A percentile compares a stretch with the other conserved stretches of the same genome.
These are phyloP conservation scores for Apistogramma diplotaenia DNA, from an alignment of 2,113 vertebrate species.

Conservation along the genomic window DNA sequence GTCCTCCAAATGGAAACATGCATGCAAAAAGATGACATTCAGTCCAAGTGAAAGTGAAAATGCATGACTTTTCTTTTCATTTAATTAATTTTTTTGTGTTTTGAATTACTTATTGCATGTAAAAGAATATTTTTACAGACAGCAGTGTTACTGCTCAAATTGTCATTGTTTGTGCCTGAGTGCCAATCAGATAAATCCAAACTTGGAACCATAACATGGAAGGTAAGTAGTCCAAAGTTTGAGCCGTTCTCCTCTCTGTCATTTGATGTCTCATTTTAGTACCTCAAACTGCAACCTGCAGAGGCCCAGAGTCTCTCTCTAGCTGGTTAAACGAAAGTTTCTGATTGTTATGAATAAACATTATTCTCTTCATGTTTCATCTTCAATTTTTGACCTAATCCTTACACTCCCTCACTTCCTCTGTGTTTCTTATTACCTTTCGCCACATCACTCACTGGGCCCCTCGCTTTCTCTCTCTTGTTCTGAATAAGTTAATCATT, in stretches of 20 bases:
- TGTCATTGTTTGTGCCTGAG: neutral
- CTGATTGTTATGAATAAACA: neutral
- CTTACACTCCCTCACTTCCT: neutral
- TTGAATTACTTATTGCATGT: neutral
- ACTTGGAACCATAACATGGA: slow-evolving; percentile 2
- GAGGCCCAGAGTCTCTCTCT: neutral
- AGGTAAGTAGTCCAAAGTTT: slow-evolving; percentile 54
- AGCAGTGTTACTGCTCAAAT: neutral
- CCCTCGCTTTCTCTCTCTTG: neutral
- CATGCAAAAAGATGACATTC: neutral
- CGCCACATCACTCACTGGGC: neutral
- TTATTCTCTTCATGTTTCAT: neutral
- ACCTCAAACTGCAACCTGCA: slow-evolving; percentile 7
- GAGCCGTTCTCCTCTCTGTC: neutral
- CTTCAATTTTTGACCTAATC: neutral
- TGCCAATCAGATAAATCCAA: slow-evolving; percentile 15
- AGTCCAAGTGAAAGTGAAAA: too few species aligned
- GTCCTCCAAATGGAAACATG: neutral
- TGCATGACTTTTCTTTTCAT: neutral
- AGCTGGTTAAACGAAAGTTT: neutral
- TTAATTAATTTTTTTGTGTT: neutral
- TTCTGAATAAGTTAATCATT: slow-evolving; percentile 90
- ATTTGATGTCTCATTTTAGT: slow-evolving; percentile 29
- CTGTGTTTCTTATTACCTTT: slow-evolving; percentile 20
- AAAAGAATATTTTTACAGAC: neutral